Evolutionary conservation across 2,113 vertebrate species (phyloP), one percentile per base, ranked within the genome.

Genomic region (Miniopterus natalensis): DNA sequence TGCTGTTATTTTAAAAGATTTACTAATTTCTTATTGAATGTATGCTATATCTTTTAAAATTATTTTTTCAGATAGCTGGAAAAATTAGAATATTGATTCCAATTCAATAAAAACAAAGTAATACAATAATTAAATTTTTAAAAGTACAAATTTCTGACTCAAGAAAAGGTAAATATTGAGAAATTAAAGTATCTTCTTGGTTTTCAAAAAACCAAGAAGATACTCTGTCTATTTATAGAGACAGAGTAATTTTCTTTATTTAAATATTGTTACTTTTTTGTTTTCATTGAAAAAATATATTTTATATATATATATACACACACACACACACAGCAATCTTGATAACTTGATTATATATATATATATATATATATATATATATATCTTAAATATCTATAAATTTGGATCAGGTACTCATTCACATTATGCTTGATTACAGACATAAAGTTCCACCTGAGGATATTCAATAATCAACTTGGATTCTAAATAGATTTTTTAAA

Each of bases 271-370:
- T 79, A 79, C 17, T 36, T 36, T 53, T 79, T 68, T 87, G 21
- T 87, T 71, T 79, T 51, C 27, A 68, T 20, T 95, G 47, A 96
- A 90, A 65, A 14, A 90, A 77, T 36, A 36, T 36, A 36, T 36
- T 78, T 3, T 12, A 53, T 45, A 42, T 49, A 71, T 71, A 17
- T 40, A 17, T 45, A 11, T 21, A 71, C 45, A 45, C 14, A 23
- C 29, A 45, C 5, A 40, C 47, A 25, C 23, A 74, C 29, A 47
- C 17, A 47, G 47, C 25, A 74, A 25, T 42, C 14, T 74, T 74
- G 42, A 42, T 29, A 74, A 45, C 23, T 47, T 74, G 42, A 74
- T 36, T 74, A 6, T 29, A 29, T 36, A 47, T 47, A 84, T 47
- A 13, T 31, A 51, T 65, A 63, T 51, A 6, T 29, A 29, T 15